These are phyloP conservation scores for Crambe crambe DNA, from an alignment of 37 sponge, comb jelly and placozoan species.

Conservation along the genomic window DNA sequence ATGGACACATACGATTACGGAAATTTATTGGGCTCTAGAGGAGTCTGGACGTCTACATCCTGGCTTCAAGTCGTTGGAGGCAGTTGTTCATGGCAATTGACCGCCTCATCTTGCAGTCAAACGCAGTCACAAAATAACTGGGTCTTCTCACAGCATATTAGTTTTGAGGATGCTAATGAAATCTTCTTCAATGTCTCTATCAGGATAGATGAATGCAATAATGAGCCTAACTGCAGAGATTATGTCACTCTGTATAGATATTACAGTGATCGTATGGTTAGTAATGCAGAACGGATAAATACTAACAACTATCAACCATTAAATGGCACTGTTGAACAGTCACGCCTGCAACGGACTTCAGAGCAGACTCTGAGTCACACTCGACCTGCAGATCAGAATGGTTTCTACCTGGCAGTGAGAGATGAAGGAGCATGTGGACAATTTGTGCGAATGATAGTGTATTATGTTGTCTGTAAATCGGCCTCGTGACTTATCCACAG, in stretches of 20 bases:
- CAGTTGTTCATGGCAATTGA: neutral
- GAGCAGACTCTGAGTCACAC: neutral
- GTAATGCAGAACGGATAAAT: neutral
- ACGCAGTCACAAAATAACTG: slow-evolving; percentile 10
- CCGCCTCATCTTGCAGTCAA: neutral
- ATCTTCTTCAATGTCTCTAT: neutral
- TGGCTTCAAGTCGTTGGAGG: neutral
- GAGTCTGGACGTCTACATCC: neutral
- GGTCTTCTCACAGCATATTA: slow-evolving; percentile 10
- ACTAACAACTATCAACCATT: neutral
- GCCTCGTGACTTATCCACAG: slow-evolving; percentile 4
- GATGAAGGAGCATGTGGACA: slow-evolving; percentile 3
- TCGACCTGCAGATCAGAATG: neutral
- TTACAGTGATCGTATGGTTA: neutral
- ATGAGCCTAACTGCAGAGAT: too few relatives aligned
- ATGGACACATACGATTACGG: neutral
- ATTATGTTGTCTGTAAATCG: neutral
- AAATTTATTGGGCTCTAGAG: neutral
- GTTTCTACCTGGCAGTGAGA: slow-evolving; percentile 2
- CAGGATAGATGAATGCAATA: neutral
- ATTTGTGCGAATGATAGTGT: neutral
- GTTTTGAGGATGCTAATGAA: neutral
- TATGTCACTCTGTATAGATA: neutral
- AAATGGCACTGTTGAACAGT: neutral
- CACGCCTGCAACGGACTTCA: neutral